A percentile compares a stretch with the other conserved stretches of the same genome.
Conservation (phyloP, 1,140 invertebrate species). For the Drosophila tani region DNA sequence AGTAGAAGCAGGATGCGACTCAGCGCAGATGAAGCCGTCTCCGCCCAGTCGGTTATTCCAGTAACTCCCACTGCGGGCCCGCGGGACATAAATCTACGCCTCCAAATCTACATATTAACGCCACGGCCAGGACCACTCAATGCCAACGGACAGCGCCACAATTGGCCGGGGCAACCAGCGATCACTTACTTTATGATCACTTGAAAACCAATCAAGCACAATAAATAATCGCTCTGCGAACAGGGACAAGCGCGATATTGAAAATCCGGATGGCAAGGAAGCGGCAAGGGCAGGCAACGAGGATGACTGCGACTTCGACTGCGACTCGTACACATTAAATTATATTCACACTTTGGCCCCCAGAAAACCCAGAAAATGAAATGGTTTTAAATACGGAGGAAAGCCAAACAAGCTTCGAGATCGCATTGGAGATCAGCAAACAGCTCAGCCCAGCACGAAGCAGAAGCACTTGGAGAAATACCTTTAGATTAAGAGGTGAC, state of each 20-base stretch:
- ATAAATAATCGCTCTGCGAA: conserved; percentile 79
- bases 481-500: neutral
- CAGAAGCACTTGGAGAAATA: conserved; percentile 20
- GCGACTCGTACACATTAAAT: conserved; percentile 74
- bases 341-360: conserved; percentile 84
- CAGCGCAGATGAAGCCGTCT: conserved; percentile 63
- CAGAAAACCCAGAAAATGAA: conserved; percentile 83
- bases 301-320: conserved; percentile 11
- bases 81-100: conserved; percentile 73
- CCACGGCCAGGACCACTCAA: conserved; percentile 55
- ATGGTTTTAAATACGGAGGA: conserved; percentile 72
- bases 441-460: conserved; percentile 46
- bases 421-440: conserved; percentile 62
- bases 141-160: conserved; percentile 63
- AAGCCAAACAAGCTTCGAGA: conserved; percentile 67
- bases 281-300: conserved; percentile 7
- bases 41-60: conserved; percentile 44
- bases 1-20: conserved; percentile 23
- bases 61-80: conserved; percentile 20
- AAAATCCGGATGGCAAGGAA: conserved; percentile 61
- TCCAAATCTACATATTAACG: conserved; percentile 82
- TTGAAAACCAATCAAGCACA: conserved; percentile 85
- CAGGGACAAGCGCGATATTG: conserved; percentile 71
- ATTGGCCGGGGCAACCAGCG: conserved; percentile 61
- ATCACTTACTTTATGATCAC: conserved; percentile 85